Evolutionary conservation across 2,113 vertebrate species (phyloP).

Genomic region (Sula dactylatra): DNA sequence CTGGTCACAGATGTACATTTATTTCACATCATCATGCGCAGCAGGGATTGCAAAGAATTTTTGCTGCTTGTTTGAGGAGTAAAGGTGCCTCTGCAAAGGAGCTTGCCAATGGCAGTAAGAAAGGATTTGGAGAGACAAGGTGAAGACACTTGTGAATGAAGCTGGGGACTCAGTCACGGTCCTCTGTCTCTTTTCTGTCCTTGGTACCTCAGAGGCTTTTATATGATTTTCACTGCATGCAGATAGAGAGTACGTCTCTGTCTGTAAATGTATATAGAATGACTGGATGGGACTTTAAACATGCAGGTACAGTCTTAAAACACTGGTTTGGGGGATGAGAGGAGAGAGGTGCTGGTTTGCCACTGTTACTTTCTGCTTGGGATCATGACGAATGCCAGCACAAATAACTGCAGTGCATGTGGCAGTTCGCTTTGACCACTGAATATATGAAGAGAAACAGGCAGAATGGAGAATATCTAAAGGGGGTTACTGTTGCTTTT

Average conservation of each 20-base stretch:
- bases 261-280: background rate
- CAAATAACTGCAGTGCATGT: background rate
- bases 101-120: background rate
- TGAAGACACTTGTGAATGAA: background rate
- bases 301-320: background rate
- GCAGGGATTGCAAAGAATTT: background rate
- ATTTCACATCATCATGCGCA: background rate
- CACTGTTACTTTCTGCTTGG: background rate
- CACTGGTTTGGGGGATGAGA: background rate
- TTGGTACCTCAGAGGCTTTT: background rate
- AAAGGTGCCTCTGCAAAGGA: background rate
- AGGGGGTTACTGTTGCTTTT: background rate
- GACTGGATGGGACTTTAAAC: background rate
- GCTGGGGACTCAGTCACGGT: background rate
- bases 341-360: background rate
- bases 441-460: background rate
- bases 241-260: background rate
- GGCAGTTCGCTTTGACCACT: background rate
- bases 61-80: background rate
- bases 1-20: background rate
- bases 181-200: background rate
- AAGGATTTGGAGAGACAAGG: background rate
- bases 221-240: background rate
- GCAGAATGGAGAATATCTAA: background rate
- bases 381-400: fast-evolving